Conservation (phyloP, 2,797 vertebrate species). For the Semotilus atromaculatus region DNA sequence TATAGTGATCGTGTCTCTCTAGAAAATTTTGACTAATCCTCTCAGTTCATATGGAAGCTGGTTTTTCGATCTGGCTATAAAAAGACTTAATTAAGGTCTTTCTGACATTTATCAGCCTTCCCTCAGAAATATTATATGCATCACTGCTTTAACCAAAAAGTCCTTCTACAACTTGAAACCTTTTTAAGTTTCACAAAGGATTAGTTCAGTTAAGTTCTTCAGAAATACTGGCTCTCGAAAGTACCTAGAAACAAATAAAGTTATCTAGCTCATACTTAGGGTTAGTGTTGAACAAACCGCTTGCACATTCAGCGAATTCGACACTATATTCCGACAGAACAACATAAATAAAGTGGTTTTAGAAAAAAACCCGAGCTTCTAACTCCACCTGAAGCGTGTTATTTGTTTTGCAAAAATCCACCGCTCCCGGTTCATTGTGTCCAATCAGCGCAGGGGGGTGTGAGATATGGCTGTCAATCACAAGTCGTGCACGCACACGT, state of each 20-base stretch:
- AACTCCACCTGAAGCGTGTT: too few relatives aligned
- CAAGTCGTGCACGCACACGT: too few relatives aligned
- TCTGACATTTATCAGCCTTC: neutral
- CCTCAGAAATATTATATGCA: neutral
- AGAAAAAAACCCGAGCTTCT: too few relatives aligned
- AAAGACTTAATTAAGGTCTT: neutral
- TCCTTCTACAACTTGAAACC: neutral
- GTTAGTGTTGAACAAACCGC: neutral
- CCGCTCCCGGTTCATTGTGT: too few relatives aligned
- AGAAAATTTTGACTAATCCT: neutral
- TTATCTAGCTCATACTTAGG: neutral
- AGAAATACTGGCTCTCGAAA: neutral
- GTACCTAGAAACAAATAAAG: neutral
- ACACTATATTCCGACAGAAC: too few relatives aligned
- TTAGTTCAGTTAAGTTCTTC: neutral
- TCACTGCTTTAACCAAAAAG: neutral
- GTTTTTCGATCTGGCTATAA: neutral
- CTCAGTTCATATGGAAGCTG: neutral
- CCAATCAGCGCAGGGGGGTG: too few relatives aligned
- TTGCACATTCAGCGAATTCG: too few relatives aligned
- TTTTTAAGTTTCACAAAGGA: neutral
- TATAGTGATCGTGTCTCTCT: neutral
- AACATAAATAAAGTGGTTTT: too few relatives aligned
- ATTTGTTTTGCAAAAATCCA: too few relatives aligned
- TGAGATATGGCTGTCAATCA: too few relatives aligned